Evolutionary conservation across 2,113 vertebrate genomes (phyloP).

Genomic region (Centropus unirufus): DNA sequence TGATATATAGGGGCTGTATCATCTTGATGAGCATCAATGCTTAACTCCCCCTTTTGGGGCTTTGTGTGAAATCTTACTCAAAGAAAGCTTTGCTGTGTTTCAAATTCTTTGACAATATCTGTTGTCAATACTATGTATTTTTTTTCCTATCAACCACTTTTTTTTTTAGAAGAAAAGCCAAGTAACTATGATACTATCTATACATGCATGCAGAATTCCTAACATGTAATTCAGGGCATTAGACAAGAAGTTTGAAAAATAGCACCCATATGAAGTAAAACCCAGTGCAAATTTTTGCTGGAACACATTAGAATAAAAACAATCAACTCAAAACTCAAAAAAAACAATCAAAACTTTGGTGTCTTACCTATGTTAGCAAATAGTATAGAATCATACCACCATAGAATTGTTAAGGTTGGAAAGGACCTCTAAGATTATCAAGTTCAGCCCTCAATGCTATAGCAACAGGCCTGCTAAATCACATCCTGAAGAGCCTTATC

Average conservation of each 20-base stretch:
- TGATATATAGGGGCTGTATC: not conserved
- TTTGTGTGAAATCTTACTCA: not conserved
- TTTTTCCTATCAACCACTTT: not conserved
- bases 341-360: not conserved
- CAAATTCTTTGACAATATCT: not conserved
- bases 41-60: not conserved
- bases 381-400: not conserved
- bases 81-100: not conserved
- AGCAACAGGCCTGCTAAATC: too few species aligned
- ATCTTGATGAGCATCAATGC: not conserved
- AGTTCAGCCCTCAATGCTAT: too few species aligned
- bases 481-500: too few species aligned
- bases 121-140: not conserved
- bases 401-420: too few species aligned
- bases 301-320: not conserved
- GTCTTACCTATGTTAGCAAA: not conserved
- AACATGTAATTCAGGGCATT: not conserved
- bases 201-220: not conserved
- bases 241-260: not conserved
- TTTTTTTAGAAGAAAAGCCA: not conserved
- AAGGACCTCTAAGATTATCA: too few species aligned
- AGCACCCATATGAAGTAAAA: not conserved
- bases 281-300: constrained; percentile 35
- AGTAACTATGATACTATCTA: not conserved
- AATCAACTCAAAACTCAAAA: constrained; percentile 6